A percentile compares a stretch with the other conserved stretches of the same genome.
Evolutionary conservation across 2,113 vertebrate genomes (phyloP).

Genomic region (Cynocephalus volans): DNA sequence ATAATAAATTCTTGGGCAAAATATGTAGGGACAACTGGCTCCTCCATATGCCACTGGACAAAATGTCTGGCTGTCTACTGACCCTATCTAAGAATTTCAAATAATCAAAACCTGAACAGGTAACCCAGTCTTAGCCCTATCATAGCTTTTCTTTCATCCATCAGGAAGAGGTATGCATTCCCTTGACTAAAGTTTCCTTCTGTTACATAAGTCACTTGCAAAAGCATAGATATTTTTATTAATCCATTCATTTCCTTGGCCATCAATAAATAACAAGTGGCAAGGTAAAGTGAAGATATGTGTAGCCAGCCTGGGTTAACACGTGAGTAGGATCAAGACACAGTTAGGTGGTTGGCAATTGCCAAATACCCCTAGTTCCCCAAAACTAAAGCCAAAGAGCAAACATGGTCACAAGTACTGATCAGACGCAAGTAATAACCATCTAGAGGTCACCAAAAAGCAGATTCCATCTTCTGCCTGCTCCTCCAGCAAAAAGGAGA

Average conservation of each 20-base stretch:
- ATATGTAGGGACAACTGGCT: background rate
- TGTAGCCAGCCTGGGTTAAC: background rate
- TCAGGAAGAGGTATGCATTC: background rate
- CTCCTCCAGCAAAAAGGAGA: background rate
- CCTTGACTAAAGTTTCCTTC: background rate
- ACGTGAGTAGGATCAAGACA: background rate
- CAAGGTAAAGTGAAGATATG: background rate
- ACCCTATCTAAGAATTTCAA: background rate
- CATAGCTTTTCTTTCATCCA: background rate
- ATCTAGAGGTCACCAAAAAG: background rate
- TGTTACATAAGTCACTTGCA: background rate
- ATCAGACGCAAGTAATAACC: background rate
- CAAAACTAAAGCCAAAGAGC: slow-evolving; percentile 30
- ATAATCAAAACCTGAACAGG: background rate
- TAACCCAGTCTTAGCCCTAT: background rate
- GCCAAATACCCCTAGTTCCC: background rate
- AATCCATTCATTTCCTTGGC: background rate
- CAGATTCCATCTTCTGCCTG: background rate
- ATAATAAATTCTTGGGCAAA: background rate
- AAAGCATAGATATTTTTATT: slow-evolving; percentile 18
- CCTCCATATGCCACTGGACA: background rate
- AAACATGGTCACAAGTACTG: background rate
- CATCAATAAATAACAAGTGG: background rate
- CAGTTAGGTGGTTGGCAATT: background rate
- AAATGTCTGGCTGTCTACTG: background rate